Evolutionary conservation across 2,797 vertebrate species (phyloP).

Genomic region (Lates japonicus): DNA sequence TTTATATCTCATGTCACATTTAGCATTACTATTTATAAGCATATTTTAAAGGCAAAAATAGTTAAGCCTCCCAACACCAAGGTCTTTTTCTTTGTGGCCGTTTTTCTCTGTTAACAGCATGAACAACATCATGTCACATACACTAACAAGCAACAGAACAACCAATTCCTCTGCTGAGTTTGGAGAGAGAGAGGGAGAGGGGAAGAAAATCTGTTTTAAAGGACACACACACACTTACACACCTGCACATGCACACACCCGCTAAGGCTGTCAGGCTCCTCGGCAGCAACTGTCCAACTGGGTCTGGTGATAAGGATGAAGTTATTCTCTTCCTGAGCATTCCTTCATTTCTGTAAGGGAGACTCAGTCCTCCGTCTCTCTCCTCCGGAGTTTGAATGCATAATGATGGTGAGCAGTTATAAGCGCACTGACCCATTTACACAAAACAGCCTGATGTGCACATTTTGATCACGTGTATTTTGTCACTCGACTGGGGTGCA

Average conservation of each 20-base stretch:
- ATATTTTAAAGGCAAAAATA: not conserved
- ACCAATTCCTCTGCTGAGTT: constrained; percentile 23
- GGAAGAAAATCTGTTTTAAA: constrained; percentile 38
- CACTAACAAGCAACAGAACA: constrained; percentile 1
- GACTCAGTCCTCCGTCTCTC: constrained; percentile 37
- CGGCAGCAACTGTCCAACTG: constrained; percentile 45
- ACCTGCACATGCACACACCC: not conserved
- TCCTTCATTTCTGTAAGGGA: constrained; percentile 18
- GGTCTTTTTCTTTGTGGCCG: not conserved
- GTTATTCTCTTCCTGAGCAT: constrained; percentile 36
- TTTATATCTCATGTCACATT: not conserved
- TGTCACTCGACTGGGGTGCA: not conserved
- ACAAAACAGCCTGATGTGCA: constrained; percentile 31
- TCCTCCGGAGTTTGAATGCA: constrained; percentile 30
- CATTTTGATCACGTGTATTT: not conserved
- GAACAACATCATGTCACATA: not conserved
- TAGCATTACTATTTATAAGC: not conserved
- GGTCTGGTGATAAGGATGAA: constrained; percentile 55
- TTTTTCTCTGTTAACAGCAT: constrained; percentile 17
- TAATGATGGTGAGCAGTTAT: constrained; percentile 39
- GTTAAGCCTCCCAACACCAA: not conserved
- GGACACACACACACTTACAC: constrained; percentile 16
- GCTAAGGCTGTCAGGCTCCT: not conserved
- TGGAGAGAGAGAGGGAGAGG: not conserved
- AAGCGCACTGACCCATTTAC: constrained; percentile 45